Evolutionary conservation across 2,888 invertebrate species (phyloP), one percentile per base, ranked within the genome.

Genomic region (Xanthorhoe designata): DNA sequence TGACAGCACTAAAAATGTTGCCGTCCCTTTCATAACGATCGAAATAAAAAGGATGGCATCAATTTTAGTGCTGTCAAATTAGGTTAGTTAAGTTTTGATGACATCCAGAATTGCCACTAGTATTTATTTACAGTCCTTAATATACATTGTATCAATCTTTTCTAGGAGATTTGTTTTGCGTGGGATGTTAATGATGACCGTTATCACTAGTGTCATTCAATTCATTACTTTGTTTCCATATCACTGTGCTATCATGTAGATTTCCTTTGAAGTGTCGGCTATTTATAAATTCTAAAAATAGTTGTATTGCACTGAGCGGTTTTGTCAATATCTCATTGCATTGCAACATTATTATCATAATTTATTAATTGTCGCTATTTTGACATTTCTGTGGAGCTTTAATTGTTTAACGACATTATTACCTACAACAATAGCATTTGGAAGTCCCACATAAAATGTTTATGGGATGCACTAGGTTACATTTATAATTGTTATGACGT

Each of bases 161-260:
- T 29, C 42, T 45, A 35, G 35, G 42, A 57, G 56, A 35, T 64
- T 61, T 61, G 68, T 8, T 61, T 71, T 24, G 57, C 56, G 29
- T 69, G 56, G 61, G 69, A 71, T 71, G 75, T 77, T 76, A 77
- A 77, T 80, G 74, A 76, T 69, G 71, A 72, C 73, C 68, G 71
- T 79, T 82, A 78, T 82, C 78, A 61, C 71, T 70, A 61, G 61
- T 75, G 70, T 77, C 77, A 78, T 80, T 70, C 64, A 71, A 75
- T 82, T 79, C 66, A 77, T 76, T 51, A 73, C 76, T 69, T 76
- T 79, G 78, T 83, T 80, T 81, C 78, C 74, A 76, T 79, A 74
- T 71, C 68, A 78, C 76, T 70, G 71, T 75, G 61, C 73, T 71
- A 77, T 78, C 71, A 57, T 69, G 69, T 66, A 72, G 64, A 65